These are phyloP conservation scores for Prochilodus magdalenae DNA, from an alignment of 2,113 vertebrate genomes.

Conservation along the genomic window DNA sequence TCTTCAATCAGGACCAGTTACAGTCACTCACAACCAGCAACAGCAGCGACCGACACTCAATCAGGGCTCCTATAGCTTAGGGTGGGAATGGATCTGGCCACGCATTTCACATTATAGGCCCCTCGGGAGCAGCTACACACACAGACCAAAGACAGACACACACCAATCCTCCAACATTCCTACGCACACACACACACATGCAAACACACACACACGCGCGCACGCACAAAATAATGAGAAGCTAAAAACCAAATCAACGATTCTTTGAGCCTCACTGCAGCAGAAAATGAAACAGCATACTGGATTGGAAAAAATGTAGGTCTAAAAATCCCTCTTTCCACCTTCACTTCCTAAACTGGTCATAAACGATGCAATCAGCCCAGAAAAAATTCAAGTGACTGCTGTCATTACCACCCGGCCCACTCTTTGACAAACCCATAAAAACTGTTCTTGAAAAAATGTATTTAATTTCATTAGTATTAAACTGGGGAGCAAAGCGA, in stretches of 20 bases:
- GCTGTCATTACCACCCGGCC: not conserved
- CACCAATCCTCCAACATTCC: constrained; percentile 8
- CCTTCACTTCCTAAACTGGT: constrained; percentile 22
- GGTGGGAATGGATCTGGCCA: not conserved
- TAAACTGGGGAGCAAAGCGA: constrained; percentile 34
- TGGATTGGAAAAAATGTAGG: constrained; percentile 1
- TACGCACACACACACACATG: not conserved
- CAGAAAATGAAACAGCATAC: constrained; percentile 30
- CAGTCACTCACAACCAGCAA: constrained; percentile 5
- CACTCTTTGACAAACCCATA: constrained; percentile 5
- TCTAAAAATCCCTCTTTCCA: constrained; percentile 1
- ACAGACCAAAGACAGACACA: too few relatives aligned
- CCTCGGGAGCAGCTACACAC: not conserved
- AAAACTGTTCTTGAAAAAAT: too few relatives aligned
- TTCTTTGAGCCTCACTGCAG: not conserved
- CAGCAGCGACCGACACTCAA: not conserved
- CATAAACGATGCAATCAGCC: constrained; percentile 47
- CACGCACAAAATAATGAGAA: not conserved
- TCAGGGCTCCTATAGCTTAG: not conserved
- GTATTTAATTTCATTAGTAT: constrained; percentile 25
- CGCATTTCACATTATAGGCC: not conserved
- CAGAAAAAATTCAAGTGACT: constrained; percentile 1
- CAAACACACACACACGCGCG: not conserved
- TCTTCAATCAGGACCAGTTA: not conserved
- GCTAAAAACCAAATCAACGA: constrained; percentile 27